Base-by-base conservation (phyloP, 2,888 invertebrate species). In the Himalopsyche tibetana region DNA sequence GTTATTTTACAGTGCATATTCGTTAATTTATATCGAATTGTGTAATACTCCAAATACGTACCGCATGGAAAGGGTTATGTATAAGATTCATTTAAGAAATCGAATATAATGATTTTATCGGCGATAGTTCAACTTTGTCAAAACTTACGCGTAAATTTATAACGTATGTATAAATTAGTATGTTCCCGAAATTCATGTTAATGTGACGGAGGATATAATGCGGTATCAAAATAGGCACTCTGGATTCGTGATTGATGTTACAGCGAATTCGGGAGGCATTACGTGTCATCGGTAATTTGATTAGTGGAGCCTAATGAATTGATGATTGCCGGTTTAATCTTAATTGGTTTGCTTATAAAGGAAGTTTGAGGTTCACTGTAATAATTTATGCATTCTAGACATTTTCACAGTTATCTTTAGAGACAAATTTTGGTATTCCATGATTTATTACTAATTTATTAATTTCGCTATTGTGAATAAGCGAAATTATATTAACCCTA, bases 211-310 rank as follows among this genome's bases (percentile, higher is more conserved):
- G 63, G 63, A 28, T 63, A 19, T 63, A 63, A 19, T 63, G 63
- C 63, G 28, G 28, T 63, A 63, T 28, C 28, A 63, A 63, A 63
- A 63, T 63, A 63, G 63, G 63, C 63, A 63, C 63, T 63, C 63
- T 28, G 63, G 63, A 28, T 28, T 63, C 63, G 19, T 63, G 19
- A 63, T 63, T 63, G 63, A 63, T 63, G 63, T 19, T 8, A 63
- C 19, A 15, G n/a, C 8, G 19, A 63, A 28, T 63, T 63, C 56
- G 63, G 5, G 63, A 19, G 28, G 63, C 63, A 63, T 63, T 63
- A 63, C 63, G 63, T 63, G 63, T 63, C 63, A 63, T 63, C 8
- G 19, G 63, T 63, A 63, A 63, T 63, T 63, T 63, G 63, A 63
- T 63, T 63, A 63, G 63, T 28, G 28, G 28, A 5, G 19, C 63